Percentiles rank a stretch among this genome's conserved stretches.
phyloP scores from a whole-genome alignment of 2,888 invertebrate genomes.

The Lordiphosa andalusiaca region DNA sequence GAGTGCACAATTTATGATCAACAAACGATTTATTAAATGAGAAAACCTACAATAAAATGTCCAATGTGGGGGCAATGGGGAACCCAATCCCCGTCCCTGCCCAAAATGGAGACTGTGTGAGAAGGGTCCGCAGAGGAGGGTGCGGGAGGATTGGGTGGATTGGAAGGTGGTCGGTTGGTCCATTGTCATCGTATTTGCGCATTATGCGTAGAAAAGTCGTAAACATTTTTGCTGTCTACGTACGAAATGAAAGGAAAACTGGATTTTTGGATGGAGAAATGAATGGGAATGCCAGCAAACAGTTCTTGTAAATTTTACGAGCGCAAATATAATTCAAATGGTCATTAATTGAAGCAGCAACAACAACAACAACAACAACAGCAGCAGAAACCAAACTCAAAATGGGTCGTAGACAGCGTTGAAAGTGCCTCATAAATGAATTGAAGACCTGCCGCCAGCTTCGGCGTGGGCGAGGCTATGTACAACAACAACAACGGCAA shows the following conservation, averaged over 20 bases:
- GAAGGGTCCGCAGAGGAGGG: not conserved
- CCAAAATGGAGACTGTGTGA: conserved; percentile 16
- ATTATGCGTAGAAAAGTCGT: conserved; percentile 76
- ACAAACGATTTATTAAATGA: conserved; percentile 72
- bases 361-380: conserved; percentile 25
- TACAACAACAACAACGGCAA: conserved; percentile 40
- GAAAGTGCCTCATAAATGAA: conserved; percentile 69
- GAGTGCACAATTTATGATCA: conserved; percentile 65
- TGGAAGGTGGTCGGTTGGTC: conserved; percentile 43
- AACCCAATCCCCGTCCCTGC: conserved; percentile 23
- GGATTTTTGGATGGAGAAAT: conserved; percentile 22
- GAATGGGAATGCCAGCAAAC: conserved; percentile 43
- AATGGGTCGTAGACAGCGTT: conserved; percentile 66
- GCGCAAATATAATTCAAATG: conserved; percentile 78
- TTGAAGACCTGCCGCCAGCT: conserved; percentile 52
- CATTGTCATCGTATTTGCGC: conserved; percentile 69
- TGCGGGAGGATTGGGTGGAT: conserved; percentile 1
- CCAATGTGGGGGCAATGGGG: conserved; percentile 32
- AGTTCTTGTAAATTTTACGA: conserved; percentile 78
- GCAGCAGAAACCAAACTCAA: conserved; percentile 42
- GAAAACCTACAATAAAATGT: conserved; percentile 57
- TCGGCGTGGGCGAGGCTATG: conserved; percentile 41
- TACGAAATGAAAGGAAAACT: conserved; percentile 55
- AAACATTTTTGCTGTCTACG: conserved; percentile 68
- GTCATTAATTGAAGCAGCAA: conserved; percentile 76